A percentile compares a stretch with the other conserved stretches of the same genome.
These are phyloP conservation scores for Nerophis lumbriciformis DNA, from an alignment of 2,113 vertebrate genomes.

Conservation along the genomic window DNA sequence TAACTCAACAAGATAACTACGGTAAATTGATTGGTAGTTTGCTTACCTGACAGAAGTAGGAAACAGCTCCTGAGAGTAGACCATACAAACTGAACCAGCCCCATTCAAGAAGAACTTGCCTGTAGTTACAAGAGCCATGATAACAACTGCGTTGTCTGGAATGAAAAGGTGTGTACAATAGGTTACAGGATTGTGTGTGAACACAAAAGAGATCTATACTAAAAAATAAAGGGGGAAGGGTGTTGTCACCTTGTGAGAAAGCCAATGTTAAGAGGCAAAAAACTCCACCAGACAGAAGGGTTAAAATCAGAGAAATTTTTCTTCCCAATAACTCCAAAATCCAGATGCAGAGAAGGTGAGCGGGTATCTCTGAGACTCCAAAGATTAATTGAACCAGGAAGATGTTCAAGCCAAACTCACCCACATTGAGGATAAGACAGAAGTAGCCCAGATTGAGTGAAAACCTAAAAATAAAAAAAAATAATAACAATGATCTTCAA, in stretches of 20 bases:
- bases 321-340: slow-evolving; percentile 54
- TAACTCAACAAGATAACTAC: not conserved
- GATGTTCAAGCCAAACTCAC: slow-evolving; percentile 40
- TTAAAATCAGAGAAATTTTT: slow-evolving; percentile 43
- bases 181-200: not conserved
- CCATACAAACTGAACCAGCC: slow-evolving; percentile 38
- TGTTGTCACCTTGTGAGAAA: slow-evolving; percentile 59
- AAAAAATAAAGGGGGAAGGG: not conserved
- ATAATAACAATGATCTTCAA: not conserved
- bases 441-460: slow-evolving; percentile 49
- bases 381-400: slow-evolving; percentile 51
- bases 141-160: slow-evolving; percentile 37
- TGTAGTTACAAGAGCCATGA: slow-evolving; percentile 39
- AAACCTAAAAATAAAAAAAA: slow-evolving; percentile 53
- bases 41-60: slow-evolving; percentile 62
- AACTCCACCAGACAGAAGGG: slow-evolving; percentile 22
- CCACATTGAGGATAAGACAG: slow-evolving; percentile 48
- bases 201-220: slow-evolving; percentile 30
- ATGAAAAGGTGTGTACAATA: not conserved
- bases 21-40: not conserved
- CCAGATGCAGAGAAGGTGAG: slow-evolving; percentile 51
- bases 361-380: slow-evolving; percentile 46
- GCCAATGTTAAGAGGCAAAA: slow-evolving; percentile 48
- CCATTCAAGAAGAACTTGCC: slow-evolving; percentile 58
- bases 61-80: slow-evolving; percentile 67